These are phyloP conservation scores for Dipodomys ordii DNA, from an alignment of 2,113 vertebrate species.

Conservation along the genomic window DNA sequence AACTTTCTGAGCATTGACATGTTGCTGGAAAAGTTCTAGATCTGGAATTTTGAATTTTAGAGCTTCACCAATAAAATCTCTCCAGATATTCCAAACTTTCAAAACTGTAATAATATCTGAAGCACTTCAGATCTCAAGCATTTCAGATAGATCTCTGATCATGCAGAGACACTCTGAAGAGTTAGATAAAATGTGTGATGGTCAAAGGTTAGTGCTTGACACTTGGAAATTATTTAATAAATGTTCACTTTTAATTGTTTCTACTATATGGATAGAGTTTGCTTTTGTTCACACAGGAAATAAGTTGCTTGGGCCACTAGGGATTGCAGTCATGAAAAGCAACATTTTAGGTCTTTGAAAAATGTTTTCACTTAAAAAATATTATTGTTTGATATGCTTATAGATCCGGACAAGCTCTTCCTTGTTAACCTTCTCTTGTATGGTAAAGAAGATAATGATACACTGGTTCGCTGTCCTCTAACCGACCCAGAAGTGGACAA, in stretches of 20 bases:
- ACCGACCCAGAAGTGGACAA: conserved; percentile 91
- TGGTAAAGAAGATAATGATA: conserved; percentile 88
- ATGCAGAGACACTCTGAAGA: not conserved
- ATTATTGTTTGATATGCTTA: conserved; percentile 66
- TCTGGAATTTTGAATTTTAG: not conserved
- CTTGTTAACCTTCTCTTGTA: conserved; percentile 86
- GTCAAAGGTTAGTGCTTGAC: not conserved
- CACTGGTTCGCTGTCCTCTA: conserved; percentile 91
- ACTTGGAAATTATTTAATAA: not conserved
- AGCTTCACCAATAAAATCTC: not conserved
- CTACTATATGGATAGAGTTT: not conserved
- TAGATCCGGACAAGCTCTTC: conserved; percentile 94
- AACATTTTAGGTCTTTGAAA: conserved; percentile 4
- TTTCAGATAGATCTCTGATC: not conserved
- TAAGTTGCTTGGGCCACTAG: not conserved
- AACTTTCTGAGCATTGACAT: not conserved
- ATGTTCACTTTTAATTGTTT: not conserved
- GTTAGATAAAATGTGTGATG: not conserved
- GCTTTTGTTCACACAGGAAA: not conserved
- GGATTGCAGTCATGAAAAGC: not conserved
- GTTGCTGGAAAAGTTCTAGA: not conserved
- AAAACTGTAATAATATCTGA: not conserved
- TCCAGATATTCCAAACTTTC: not conserved
- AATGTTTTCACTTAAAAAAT: not conserved
- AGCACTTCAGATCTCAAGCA: not conserved